A percentile compares a stretch with the other conserved stretches of the same genome.
Evolutionary conservation across 2,113 vertebrate species (phyloP).

Genomic region (Trachemys scripta): DNA sequence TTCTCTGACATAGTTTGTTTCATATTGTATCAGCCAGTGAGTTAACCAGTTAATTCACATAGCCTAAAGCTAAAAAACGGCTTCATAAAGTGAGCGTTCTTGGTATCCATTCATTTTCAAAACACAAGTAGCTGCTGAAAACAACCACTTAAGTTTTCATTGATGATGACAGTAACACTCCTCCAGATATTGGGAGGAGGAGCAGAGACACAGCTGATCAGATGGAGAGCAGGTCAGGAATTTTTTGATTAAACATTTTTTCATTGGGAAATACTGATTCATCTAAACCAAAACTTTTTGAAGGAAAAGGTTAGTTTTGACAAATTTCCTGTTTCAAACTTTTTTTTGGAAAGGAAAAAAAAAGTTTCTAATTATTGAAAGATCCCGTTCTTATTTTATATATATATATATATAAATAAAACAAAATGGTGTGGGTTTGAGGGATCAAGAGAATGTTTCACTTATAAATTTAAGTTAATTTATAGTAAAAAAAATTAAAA

Average conservation of each 20-base stretch:
- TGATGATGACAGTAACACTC: neutral
- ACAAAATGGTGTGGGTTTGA: neutral
- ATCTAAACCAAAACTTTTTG: neutral
- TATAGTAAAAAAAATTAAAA: neutral
- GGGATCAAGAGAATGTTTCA: neutral
- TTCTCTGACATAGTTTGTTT: neutral
- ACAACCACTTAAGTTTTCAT: neutral
- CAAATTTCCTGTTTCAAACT: neutral
- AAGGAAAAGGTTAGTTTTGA: neutral
- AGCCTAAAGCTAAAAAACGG: neutral
- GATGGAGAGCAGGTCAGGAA: neutral
- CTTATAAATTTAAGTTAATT: neutral
- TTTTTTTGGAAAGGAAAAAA: neutral
- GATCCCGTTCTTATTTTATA: neutral
- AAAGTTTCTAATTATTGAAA: neutral
- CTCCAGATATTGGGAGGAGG: neutral
- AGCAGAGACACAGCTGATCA: neutral
- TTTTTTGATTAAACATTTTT: neutral
- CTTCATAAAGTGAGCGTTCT: neutral
- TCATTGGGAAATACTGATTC: neutral
- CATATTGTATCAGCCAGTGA: neutral
- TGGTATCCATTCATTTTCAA: neutral
- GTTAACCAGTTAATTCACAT: neutral
- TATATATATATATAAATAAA: too few relatives aligned
- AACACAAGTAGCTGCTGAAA: neutral